Conservation (phyloP, 2,113 vertebrate genomes). For the Solea senegalensis region DNA sequence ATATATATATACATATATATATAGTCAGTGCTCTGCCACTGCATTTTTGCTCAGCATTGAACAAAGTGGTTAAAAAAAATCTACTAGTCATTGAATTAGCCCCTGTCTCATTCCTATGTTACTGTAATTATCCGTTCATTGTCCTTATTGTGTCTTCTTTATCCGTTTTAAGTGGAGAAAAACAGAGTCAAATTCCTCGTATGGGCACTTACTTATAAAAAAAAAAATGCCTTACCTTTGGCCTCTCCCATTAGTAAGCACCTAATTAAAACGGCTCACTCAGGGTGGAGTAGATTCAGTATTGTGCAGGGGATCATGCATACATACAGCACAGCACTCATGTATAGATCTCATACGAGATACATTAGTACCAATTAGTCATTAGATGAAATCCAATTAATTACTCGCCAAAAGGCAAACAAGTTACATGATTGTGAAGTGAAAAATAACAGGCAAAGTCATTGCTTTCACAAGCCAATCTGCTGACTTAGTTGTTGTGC, state of each 20-base stretch:
- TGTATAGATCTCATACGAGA: slow-evolving; percentile 69
- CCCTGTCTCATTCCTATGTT: too few species aligned
- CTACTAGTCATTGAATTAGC: too few species aligned
- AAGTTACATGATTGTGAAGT: slow-evolving; percentile 62
- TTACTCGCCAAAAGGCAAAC: slow-evolving; percentile 71
- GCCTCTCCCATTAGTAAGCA: background rate
- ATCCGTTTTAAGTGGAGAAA: too few species aligned
- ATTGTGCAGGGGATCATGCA: slow-evolving; percentile 3
- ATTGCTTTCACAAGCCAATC: slow-evolving; percentile 29
- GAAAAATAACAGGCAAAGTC: slow-evolving; percentile 60
- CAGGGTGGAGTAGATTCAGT: slow-evolving; percentile 9
- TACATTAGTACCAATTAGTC: slow-evolving; percentile 75
- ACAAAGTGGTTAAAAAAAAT: too few species aligned
- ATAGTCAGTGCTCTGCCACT: too few species aligned
- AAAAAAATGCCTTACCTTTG: slow-evolving; percentile 15
- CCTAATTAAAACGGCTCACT: slow-evolving; percentile 1
- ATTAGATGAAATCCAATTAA: slow-evolving; percentile 76
- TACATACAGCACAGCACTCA: slow-evolving; percentile 18
- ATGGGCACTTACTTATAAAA: too few species aligned
- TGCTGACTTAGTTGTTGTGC: slow-evolving; percentile 4
- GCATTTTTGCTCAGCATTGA: too few species aligned
- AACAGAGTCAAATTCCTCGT: too few species aligned
- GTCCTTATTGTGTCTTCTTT: too few species aligned
- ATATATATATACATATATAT: too few species aligned
- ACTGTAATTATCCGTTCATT: too few species aligned